Conservation (phyloP, 2,888 invertebrate species). For the Cheilosia pagana region DNA sequence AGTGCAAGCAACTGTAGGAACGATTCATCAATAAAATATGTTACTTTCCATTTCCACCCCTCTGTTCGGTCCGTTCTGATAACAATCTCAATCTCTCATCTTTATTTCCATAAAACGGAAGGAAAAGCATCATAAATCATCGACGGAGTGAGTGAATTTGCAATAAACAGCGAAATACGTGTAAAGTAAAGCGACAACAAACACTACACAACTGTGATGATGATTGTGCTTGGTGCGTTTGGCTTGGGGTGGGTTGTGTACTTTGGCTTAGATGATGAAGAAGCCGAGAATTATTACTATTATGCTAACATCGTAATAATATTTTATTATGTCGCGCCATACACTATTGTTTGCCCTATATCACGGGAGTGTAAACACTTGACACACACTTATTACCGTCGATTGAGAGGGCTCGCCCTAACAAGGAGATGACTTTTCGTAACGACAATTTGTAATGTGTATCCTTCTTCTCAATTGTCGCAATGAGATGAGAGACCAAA, state of each 20-base stretch:
- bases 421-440: slow-evolving; percentile 29
- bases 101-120: slow-evolving; percentile 37
- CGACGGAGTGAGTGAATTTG: slow-evolving; percentile 47
- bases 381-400: slow-evolving; percentile 54
- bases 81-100: slow-evolving; percentile 2
- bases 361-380: slow-evolving; percentile 69
- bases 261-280: slow-evolving; percentile 9
- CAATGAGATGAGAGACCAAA: background rate
- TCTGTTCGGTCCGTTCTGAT: background rate
- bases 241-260: background rate
- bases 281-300: slow-evolving; percentile 53
- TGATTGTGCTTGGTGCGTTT: background rate
- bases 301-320: slow-evolving; percentile 66
- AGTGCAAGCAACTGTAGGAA: slow-evolving; percentile 26
- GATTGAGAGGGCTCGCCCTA: slow-evolving; percentile 6
- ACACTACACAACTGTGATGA: slow-evolving; percentile 21
- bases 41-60: background rate
- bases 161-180: slow-evolving; percentile 48
- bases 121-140: slow-evolving; percentile 64
- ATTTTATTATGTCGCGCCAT: slow-evolving; percentile 59
- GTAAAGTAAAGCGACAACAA: slow-evolving; percentile 57
- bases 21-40: slow-evolving; percentile 43
- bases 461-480: background rate
- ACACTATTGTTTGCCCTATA: slow-evolving; percentile 37
- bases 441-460: slow-evolving; percentile 59